Percentiles rank a stretch among this genome's conserved stretches.
phyloP scores from a whole-genome alignment of 2,797 vertebrate species.

The Fistularia tabacaria region DNA sequence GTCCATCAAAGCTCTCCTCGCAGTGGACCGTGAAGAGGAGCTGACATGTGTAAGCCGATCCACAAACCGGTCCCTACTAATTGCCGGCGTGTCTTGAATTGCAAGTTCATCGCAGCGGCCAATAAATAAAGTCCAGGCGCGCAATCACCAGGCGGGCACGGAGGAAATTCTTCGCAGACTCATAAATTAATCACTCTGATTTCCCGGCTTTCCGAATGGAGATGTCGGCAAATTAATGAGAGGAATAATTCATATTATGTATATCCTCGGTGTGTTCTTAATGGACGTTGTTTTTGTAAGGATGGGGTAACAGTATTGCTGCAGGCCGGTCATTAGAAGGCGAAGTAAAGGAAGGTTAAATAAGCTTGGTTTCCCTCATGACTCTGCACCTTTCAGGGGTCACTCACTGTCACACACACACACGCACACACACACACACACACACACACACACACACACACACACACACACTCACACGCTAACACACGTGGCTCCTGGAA shows the following conservation, averaged over 20 bases:
- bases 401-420: constrained; percentile 55
- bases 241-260: constrained; percentile 82
- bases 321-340: constrained; percentile 77
- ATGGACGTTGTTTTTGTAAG: constrained; percentile 83
- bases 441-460: too few species aligned
- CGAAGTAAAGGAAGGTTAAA: constrained; percentile 73
- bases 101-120: constrained; percentile 50
- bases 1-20: constrained; percentile 45
- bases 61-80: constrained; percentile 65
- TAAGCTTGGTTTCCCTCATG: constrained; percentile 73
- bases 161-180: constrained; percentile 79
- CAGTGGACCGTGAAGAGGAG: constrained; percentile 47
- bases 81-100: constrained; percentile 58
- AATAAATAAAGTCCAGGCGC: constrained; percentile 76
- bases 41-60: constrained; percentile 63
- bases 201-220: constrained; percentile 71
- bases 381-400: constrained; percentile 64
- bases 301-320: constrained; percentile 77
- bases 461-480: too few species aligned
- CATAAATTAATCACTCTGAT: constrained; percentile 82
- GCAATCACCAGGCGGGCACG: constrained; percentile 80
- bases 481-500: too few species aligned
- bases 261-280: constrained; percentile 75
- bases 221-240: constrained; percentile 81
- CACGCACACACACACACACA: not conserved